phyloP scores from a whole-genome alignment of 2,888 invertebrate species.

The Spodoptera picta region DNA sequence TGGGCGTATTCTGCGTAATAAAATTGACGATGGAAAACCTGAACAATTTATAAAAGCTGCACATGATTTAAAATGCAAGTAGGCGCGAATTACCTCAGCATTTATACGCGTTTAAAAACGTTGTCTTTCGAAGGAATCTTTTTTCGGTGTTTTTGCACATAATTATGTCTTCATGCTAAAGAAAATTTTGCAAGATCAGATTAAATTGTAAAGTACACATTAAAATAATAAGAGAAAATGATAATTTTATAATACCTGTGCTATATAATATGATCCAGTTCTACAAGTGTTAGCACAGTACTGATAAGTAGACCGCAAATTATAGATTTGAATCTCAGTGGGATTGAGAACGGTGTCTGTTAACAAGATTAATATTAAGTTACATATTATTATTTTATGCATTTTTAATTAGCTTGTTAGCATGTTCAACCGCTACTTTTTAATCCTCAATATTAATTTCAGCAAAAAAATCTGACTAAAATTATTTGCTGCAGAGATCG shows the following conservation, averaged over 20 bases:
- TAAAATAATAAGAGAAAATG: slow-evolving; percentile 38
- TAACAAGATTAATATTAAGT: slow-evolving; percentile 47
- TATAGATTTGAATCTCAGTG: slow-evolving; percentile 47
- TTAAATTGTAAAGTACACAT: slow-evolving; percentile 40
- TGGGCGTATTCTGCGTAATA: slow-evolving; percentile 63
- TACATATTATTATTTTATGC: slow-evolving; percentile 34
- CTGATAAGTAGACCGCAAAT: slow-evolving; percentile 38
- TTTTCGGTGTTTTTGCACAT: slow-evolving; percentile 44
- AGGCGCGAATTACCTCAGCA: slow-evolving; percentile 66
- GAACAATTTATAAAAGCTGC: slow-evolving; percentile 60
- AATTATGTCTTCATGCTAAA: slow-evolving; percentile 60
- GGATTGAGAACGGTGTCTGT: slow-evolving; percentile 39
- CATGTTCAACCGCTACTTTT: slow-evolving; percentile 33
- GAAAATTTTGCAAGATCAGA: slow-evolving; percentile 52
- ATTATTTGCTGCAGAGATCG: slow-evolving; percentile 13
- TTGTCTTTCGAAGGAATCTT: slow-evolving; percentile 63
- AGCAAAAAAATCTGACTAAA: slow-evolving; percentile 21
- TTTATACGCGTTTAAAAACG: slow-evolving; percentile 49
- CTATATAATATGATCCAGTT: slow-evolving; percentile 49
- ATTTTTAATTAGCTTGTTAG: slow-evolving; percentile 51
- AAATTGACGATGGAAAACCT: slow-evolving; percentile 60
- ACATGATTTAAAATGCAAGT: slow-evolving; percentile 67
- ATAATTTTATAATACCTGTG: slow-evolving; percentile 41
- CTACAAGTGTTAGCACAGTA: slow-evolving; percentile 24
- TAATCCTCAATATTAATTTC: slow-evolving; percentile 22